Conservation (phyloP, 2,797 vertebrate species). For the Limnodromus scolopaceus region DNA sequence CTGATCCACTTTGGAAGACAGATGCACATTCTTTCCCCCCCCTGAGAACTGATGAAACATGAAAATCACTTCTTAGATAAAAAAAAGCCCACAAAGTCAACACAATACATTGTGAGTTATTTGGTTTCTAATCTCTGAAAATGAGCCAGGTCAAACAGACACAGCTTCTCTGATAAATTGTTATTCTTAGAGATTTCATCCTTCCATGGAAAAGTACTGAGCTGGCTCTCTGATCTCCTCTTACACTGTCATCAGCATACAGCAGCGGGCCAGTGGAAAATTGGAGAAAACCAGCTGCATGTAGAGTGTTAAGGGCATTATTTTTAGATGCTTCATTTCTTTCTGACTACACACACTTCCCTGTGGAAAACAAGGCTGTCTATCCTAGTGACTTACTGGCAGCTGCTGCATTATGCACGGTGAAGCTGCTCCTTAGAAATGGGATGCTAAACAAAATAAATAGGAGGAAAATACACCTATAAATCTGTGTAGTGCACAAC, state of each 20-base stretch:
- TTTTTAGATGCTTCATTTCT: slow-evolving; percentile 41
- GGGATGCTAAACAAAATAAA: background rate
- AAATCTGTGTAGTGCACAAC: background rate
- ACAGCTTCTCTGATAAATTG: slow-evolving; percentile 57
- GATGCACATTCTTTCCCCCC: background rate
- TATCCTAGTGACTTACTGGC: background rate
- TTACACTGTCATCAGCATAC: slow-evolving; percentile 56
- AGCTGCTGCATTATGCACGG: background rate
- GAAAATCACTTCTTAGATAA: slow-evolving; percentile 60
- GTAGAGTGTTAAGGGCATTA: slow-evolving; percentile 37
- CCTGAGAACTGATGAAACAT: slow-evolving; percentile 24
- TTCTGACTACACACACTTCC: background rate
- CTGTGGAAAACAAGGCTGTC: slow-evolving; percentile 36
- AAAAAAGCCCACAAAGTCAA: slow-evolving; percentile 41
- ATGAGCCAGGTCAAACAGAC: slow-evolving; percentile 65
- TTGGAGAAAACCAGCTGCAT: slow-evolving; percentile 60
- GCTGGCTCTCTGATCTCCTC: slow-evolving; percentile 55
- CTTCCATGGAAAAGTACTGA: slow-evolving; percentile 75
- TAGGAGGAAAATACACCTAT: background rate
- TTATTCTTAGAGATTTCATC: slow-evolving; percentile 64
- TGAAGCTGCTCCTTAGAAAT: background rate
- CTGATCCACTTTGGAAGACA: slow-evolving; percentile 46
- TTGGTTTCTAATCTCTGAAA: slow-evolving; percentile 69
- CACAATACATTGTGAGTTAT: slow-evolving; percentile 36
- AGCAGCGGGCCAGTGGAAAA: slow-evolving; percentile 65